Evolutionary conservation across 2,888 invertebrate genomes (phyloP), one percentile per base, ranked within the genome.

Genomic region (Caenorhabditis wallacei): DNA sequence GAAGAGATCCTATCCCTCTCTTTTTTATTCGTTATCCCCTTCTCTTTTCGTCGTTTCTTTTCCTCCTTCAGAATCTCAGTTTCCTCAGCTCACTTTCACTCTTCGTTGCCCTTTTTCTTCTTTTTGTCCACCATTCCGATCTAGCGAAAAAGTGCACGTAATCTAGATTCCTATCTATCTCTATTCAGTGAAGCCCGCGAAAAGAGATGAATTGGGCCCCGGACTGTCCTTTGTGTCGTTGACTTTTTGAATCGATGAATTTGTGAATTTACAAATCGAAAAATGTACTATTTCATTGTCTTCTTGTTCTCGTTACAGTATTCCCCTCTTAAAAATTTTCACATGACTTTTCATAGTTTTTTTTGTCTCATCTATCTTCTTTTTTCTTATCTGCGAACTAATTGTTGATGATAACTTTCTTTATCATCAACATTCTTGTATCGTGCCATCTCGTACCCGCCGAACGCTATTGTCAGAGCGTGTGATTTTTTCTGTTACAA

Each of bases 131-230:
- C n/a, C 35, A 51, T 48, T 53, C 53, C 11, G 51, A 51, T 20
- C 35, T 5, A 18, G 48, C 66, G 16, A 57, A 66, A 66, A 75
- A 75, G 75, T 75, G 75, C 75, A 75, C 66, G 66, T 57, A 66
- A 75, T 75, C 63, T 66, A 64, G 54, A 66, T 75, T 75, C 37
- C 37, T 66, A 66, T 75, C 40, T 57, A 56, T 74, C 57, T 18
- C 40, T 57, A 56, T 74, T 48, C 10, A 30, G 26, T 59, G 59
- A 59, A 59, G 30, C 11, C 37, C n/a, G n/a, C n/a, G n/a, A n/a
- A n/a, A n/a, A n/a, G n/a, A n/a, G n/a, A n/a, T n/a, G n/a, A n/a
- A n/a, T n/a, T n/a, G n/a, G n/a, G 59, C 48, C 26, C 11, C 43
- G 46, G 26, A 63, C 13, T 8, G 59, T 40, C 10, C 40, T 59